Evolutionary conservation across 92 coral and sea anemone genomes (phyloP), one percentile per base, ranked within the genome.

Genomic region (Heliopora coerulea): DNA sequence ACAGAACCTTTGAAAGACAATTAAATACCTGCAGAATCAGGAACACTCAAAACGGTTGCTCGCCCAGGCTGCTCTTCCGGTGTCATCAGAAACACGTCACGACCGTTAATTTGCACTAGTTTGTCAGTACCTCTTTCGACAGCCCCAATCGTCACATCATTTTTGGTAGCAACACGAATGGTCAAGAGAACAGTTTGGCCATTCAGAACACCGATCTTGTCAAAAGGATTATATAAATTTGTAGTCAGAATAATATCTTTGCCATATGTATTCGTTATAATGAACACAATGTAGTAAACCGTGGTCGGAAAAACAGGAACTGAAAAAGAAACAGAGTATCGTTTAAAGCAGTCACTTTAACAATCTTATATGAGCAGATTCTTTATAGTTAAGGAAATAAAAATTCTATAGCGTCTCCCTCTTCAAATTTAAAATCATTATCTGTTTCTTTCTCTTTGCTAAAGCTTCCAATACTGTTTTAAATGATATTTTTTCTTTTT

Each of bases 241-340:
- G 75, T 68, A 17, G 15, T 14, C 42, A 68, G 54, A 31, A 25
- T 12, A 31, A 68, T 21, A 50, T 68, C 60, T 50, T 50, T 19
- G 17, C 60, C 60, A 49, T 68, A 68, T 3, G 75, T 68, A 59
- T 68, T 68, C 1, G 75, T 68, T 26, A 68, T 68, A 68, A 68
- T 68, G 24, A 68, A 68, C 20, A 56, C 54, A 35, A 68, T 56
- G 46, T 68, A 68, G 54, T 49, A 68, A 59, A 68, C 59, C 17
- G 8, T 25, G 5, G 59, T 40, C 50, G 75, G 59, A 15, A 35
- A 20, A 3, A 59, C 49, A 15, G 75, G 75, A n/a, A 68, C 75
- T 68, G 75, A 28, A 68, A 68, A 33, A 49, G 3, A 68, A 15
- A 49, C 29, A 48, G 3, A 42, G 6, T 25, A 37, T 37, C 5